Conservation (phyloP, 2,113 vertebrate species). For the Neogale vison region DNA sequence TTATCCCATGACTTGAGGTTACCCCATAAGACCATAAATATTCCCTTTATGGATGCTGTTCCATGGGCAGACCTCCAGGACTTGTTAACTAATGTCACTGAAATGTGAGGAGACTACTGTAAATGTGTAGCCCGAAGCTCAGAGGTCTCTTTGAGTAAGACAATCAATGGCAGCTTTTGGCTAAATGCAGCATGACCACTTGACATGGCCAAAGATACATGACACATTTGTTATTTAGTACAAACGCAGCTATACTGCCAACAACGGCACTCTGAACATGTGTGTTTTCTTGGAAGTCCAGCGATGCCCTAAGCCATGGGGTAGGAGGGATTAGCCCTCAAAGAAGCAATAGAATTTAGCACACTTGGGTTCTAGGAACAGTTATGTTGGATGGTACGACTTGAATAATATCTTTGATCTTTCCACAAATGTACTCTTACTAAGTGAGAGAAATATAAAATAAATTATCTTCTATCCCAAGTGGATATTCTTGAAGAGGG, state of each 20-base stretch:
- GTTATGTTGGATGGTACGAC: not conserved
- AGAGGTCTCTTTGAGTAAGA: not conserved
- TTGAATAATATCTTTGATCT: not conserved
- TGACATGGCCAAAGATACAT: not conserved
- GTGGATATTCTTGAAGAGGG: not conserved
- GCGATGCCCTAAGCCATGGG: not conserved
- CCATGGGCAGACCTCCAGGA: not conserved
- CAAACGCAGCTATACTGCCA: not conserved
- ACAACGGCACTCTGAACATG: rapidly evolving
- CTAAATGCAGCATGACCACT: not conserved
- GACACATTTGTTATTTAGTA: not conserved
- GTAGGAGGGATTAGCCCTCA: not conserved
- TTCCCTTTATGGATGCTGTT: not conserved
- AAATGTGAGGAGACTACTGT: not conserved
- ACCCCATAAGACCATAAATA: not conserved
- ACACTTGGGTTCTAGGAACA: not conserved
- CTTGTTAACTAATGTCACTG: not conserved
- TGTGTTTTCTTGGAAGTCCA: not conserved
- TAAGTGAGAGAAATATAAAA: not conserved
- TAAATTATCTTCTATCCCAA: not conserved
- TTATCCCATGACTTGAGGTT: not conserved
- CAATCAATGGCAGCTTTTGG: not conserved
- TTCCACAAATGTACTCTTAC: not conserved
- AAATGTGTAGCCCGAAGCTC: not conserved
- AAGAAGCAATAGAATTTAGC: not conserved